These are phyloP conservation scores for Hestina assimilis DNA, from an alignment of 1,140 invertebrate genomes.

Conservation along the genomic window DNA sequence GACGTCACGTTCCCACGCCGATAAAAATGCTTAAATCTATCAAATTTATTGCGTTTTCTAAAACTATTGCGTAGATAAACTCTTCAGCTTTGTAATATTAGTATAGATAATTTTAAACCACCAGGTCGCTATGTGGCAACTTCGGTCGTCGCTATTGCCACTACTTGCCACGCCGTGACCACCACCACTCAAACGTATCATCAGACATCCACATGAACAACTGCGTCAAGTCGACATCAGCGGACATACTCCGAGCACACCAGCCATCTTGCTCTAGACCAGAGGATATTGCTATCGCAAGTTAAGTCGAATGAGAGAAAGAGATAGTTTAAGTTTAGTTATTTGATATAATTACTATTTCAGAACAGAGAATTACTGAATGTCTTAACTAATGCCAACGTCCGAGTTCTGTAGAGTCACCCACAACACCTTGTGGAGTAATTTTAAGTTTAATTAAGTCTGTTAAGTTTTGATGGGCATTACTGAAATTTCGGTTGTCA, in stretches of 20 bases:
- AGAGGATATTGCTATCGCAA: conserved; percentile 51
- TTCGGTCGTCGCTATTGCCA: conserved; percentile 52
- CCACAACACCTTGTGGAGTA: too few species aligned
- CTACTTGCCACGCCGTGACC: conserved; percentile 42
- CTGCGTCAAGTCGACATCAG: conserved; percentile 66
- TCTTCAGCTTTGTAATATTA: too few species aligned
- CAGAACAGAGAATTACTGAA: too few species aligned
- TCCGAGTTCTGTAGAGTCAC: too few species aligned
- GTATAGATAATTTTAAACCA: neutral
- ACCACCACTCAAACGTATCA: conserved; percentile 65
- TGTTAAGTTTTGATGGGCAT: too few species aligned
- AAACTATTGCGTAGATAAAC: too few species aligned
- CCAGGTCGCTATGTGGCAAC: conserved; percentile 57
- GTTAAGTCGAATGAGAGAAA: conserved; percentile 17
- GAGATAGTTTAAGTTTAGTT: neutral
- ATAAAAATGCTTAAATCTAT: too few species aligned
- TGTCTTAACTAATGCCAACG: too few species aligned
- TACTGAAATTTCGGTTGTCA: too few species aligned
- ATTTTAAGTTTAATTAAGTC: too few species aligned
- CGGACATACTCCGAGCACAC: conserved; percentile 55
- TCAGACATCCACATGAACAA: conserved; percentile 73
- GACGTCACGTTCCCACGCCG: too few species aligned
- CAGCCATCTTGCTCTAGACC: conserved; percentile 51
- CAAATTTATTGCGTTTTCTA: too few species aligned
- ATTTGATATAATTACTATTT: neutral